Evolutionary conservation across 1,140 invertebrate genomes (phyloP), one percentile per base, ranked within the genome.

Genomic region (Eriosoma lanigerum): DNA sequence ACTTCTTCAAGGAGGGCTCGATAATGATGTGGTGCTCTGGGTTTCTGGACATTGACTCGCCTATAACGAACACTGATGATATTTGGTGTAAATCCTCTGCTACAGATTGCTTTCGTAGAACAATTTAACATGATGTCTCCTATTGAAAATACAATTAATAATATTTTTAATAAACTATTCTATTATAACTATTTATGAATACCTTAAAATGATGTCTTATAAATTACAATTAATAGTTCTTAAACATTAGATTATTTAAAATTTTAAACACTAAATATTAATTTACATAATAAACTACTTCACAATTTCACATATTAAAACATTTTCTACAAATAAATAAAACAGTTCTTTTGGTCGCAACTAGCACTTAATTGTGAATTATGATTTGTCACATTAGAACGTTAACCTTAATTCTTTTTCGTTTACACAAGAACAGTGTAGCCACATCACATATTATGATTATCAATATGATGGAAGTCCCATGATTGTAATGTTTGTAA

Each of bases 41-140:
- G 93, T 82, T 88, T 90, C 84, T 92, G 90, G 64, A 93, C 89
- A 84, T 93, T 93, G 46, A 93, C 75, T 72, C 82, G 21, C 73
- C 82, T 54, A n/a, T 81, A 58, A 15, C 78, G 48, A 32, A 75
- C 58, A 46, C 60, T 66, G 38, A 62, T 32, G 17, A 78, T 9
- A 48, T 56, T 78, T 46, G 75, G 75, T 60, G 38, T 60, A 48
- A 62, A 78, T 46, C 52, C 56, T 48, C 38, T 48, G 9, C 54
- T 78, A 15, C 75, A 78, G 24, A 78, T 78, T 46, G 54, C 44
- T 62, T 78, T 78, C 8, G 38, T 26, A 48, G 56, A 62, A 62
- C 75, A 46, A 32, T 60, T 62, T 1, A 78, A 78, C 75, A 78
- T 78, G 75, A 72, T 78, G 5, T n/a, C 15, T 48, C n/a, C 46